Evolutionary conservation across 2,113 vertebrate genomes (phyloP).

Genomic region (Alligator sinensis): DNA sequence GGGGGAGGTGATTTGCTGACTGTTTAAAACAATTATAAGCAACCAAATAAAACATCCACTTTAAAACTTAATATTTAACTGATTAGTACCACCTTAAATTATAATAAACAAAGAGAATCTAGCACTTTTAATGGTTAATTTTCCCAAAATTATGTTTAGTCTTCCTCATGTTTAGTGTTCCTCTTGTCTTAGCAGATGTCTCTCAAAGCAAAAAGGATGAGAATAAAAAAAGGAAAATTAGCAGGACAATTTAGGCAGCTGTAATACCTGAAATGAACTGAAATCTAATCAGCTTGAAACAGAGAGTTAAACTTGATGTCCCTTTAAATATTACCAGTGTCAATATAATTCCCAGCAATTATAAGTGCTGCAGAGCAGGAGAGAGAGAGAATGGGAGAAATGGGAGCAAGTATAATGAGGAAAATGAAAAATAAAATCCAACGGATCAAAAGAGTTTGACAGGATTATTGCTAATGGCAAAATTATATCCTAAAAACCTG

Average conservation of each 20-base stretch:
- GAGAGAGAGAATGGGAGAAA: constrained; percentile 11
- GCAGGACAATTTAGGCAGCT: constrained; percentile 22
- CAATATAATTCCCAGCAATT: neutral
- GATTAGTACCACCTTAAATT: neutral
- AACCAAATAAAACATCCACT: neutral
- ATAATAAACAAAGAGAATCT: neutral
- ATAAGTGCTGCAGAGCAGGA: neutral
- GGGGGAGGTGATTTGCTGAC: neutral
- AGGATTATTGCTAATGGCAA: constrained; percentile 2
- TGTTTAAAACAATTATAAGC: neutral
- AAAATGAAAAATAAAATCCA: neutral
- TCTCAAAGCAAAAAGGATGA: constrained; percentile 20
- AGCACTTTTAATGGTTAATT: neutral
- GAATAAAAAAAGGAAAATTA: constrained; percentile 3
- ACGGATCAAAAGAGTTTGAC: neutral
- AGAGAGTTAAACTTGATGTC: neutral
- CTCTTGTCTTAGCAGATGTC: constrained; percentile 1
- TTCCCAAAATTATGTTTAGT: neutral
- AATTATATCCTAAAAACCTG: neutral
- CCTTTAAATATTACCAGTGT: neutral
- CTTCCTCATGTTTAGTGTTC: neutral
- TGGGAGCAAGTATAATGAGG: neutral
- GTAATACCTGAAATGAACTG: neutral
- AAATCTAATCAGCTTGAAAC: neutral
- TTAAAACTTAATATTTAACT: neutral